Evolutionary conservation across 2,797 vertebrate genomes (phyloP), one percentile per base, ranked within the genome.

Genomic region (Phataginus tricuspis): DNA sequence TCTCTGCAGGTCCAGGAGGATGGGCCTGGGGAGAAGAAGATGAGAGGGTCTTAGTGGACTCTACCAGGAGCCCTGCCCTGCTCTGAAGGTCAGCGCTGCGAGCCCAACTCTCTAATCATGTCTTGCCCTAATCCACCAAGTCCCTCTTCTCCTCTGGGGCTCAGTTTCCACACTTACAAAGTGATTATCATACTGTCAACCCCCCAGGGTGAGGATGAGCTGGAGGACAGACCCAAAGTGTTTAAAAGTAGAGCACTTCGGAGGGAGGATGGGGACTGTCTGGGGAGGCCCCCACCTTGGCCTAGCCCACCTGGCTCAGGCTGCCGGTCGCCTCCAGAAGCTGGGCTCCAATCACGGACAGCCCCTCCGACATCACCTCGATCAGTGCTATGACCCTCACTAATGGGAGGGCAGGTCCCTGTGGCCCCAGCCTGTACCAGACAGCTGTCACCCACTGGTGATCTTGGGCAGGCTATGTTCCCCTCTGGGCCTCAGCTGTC

Each of bases 351-450:
- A 27, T 18, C 82, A 6, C 29, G 59, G 29, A 42, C 0, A 14
- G n/a, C 29, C 31, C 34, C 63, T 57, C n/a, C 3, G 9, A 3
- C 0, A 3, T 0, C 0, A 11, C 39, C 59, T 53, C 2, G 18
- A 34, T 23, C 8, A 51, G 49, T 5, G 21, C 42, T 66, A 7
- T 0, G 29, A 15, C 49, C 72, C 64, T 68, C 31, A 0, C 1
- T 29, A 25, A 15, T 0, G 5, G 42, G 11, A 34, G 39, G 11
- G 51, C 29, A 27, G 66, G 42, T 34, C 29, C 69, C 27, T 13
- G 51, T 0, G 39, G 75, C 37, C 57, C 57, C 8, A 59, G 64
- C 29, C 68, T 63, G 15, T 4, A 21, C 1, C 1, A 31, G 77
- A 34, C 7, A 83, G 34, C 51, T 29, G 21, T 51, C 14, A 37